These are phyloP conservation scores for Fringilla coelebs DNA, from an alignment of 2,797 vertebrate genomes.

Conservation along the genomic window DNA sequence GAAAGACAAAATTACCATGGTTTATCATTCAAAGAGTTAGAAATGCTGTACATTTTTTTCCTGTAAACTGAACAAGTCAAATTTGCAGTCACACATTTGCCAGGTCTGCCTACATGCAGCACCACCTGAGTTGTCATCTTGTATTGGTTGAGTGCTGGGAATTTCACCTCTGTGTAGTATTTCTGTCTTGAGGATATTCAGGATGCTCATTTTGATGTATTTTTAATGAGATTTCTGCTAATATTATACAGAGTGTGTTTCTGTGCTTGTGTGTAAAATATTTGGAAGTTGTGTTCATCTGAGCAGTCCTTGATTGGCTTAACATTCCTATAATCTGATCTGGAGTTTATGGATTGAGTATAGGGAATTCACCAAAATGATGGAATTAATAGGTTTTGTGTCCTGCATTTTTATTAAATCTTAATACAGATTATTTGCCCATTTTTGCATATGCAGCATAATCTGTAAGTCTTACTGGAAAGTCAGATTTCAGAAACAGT, in stretches of 20 bases:
- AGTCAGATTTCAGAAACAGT: background rate
- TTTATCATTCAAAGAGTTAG: background rate
- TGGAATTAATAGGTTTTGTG: background rate
- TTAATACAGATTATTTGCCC: background rate
- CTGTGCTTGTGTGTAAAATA: background rate
- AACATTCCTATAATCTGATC: background rate
- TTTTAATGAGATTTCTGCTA: background rate
- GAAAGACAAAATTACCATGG: background rate
- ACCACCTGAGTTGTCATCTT: background rate
- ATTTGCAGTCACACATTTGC: background rate
- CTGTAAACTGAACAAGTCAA: background rate
- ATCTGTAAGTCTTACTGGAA: background rate
- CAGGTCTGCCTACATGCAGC: fast-evolving
- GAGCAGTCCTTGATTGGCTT: background rate
- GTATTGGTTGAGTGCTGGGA: background rate
- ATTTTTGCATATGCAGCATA: background rate
- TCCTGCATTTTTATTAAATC: background rate
- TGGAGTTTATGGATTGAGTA: background rate
- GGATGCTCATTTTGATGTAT: background rate
- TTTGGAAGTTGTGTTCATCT: background rate
- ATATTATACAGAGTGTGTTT: background rate
- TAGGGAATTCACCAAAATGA: background rate
- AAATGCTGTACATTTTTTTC: background rate
- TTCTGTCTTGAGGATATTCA: background rate
- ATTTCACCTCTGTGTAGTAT: background rate